phyloP scores from a whole-genome alignment of 2,888 invertebrate species.

The Notocelia uddmanniana region DNA sequence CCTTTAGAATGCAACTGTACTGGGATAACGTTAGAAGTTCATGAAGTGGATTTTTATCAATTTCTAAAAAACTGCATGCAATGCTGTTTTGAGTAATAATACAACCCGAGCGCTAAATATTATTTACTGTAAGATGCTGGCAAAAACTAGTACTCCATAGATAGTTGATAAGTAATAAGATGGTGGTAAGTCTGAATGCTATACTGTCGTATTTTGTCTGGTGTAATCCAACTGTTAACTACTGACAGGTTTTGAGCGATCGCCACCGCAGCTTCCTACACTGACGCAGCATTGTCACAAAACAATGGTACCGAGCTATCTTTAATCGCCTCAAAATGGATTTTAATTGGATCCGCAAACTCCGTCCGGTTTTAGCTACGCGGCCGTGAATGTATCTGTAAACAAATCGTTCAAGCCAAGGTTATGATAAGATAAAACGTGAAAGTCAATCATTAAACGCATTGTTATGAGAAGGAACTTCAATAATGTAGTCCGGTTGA shows the following conservation, averaged over 20 bases:
- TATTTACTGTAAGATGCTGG: too few species aligned
- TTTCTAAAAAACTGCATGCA: too few species aligned
- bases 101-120: too few species aligned
- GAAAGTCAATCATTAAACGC: constrained; percentile 48
- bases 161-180: too few species aligned
- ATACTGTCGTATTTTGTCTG: constrained; percentile 30
- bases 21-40: too few species aligned
- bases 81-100: too few species aligned
- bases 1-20: too few species aligned
- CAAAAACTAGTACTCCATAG: too few species aligned
- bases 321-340: constrained; percentile 79
- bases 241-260: constrained; percentile 82
- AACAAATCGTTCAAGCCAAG: constrained; percentile 60
- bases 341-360: constrained; percentile 83
- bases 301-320: constrained; percentile 80
- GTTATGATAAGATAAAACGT: constrained; percentile 57
- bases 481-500: constrained; percentile 1
- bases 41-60: too few species aligned
- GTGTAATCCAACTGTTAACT: constrained; percentile 59
- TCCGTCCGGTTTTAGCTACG: constrained; percentile 58
- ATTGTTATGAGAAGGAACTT: constrained; percentile 33
- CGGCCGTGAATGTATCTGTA: constrained; percentile 51
- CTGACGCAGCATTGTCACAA: constrained; percentile 72
- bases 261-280: constrained; percentile 67
- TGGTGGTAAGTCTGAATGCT: not conserved